A percentile compares a stretch with the other conserved stretches of the same genome.
Conservation (phyloP, 53 echinoderm and acorn worm species). For the Glandiceps talaboti region DNA sequence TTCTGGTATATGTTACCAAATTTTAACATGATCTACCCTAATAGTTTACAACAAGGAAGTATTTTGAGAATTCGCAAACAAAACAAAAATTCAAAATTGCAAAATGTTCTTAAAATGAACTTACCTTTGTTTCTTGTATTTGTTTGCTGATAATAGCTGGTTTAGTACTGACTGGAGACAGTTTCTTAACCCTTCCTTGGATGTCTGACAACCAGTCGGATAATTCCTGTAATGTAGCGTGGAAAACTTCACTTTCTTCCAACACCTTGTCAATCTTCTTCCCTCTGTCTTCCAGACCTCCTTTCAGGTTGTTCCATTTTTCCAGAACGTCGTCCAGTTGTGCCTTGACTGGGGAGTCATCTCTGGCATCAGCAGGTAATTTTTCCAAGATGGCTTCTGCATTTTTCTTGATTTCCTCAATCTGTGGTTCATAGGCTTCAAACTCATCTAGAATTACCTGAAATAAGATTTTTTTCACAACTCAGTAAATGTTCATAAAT, state of each 20-base stretch:
- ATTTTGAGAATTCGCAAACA: too few species aligned
- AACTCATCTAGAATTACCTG: conserved; percentile 98
- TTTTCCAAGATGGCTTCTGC: conserved; percentile 76
- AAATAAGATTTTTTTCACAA: too few species aligned
- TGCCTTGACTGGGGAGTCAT: conserved; percentile 56
- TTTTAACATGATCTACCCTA: too few species aligned
- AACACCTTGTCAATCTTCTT: conserved; percentile 78
- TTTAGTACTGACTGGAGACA: conserved; percentile 74
- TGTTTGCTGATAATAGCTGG: conserved; percentile 87
- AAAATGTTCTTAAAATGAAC: too few species aligned
- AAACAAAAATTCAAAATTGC: too few species aligned
- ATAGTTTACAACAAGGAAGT: too few species aligned
- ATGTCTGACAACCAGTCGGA: conserved; percentile 91
- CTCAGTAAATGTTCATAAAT: too few species aligned
- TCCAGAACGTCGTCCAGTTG: conserved; percentile 64
- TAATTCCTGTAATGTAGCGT: conserved; percentile 67
- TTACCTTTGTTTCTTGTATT: conserved; percentile 95
- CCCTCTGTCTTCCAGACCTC: conserved; percentile 73
- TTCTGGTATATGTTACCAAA: too few species aligned
- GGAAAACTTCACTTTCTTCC: conserved; percentile 86
- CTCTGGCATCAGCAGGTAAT: conserved; percentile 53
- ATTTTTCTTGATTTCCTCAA: conserved; percentile 82
- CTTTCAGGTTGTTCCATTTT: conserved; percentile 81
- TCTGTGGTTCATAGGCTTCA: conserved; percentile 61
- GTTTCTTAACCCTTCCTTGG: conserved; percentile 58